Base-by-base conservation (phyloP, 1,140 invertebrate genomes). In the Drosophila prosaltans region DNA sequence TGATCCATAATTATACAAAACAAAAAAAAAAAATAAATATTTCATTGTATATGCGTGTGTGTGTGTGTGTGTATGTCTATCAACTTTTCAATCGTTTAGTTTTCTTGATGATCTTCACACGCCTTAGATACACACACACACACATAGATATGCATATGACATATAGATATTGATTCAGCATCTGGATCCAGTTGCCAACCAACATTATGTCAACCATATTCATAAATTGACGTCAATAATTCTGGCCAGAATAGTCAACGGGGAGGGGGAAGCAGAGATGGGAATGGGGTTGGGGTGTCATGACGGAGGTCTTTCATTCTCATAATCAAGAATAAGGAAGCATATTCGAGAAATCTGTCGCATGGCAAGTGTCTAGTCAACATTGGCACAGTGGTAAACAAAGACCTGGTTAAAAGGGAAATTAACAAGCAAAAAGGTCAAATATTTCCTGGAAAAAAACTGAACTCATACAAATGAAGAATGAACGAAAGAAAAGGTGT, bases 321-420 rank as follows among this genome's bases (percentile, higher is more conserved):
- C 10, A 51, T 11, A 51, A 51, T 51, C 45, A 51, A 76, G 76
- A 83, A 86, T 80, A 71, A 86, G 83, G 84, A 89, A 86, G 84
- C 72, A 69, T 62, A 51, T 70, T 63, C 71, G 58, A 81, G 70
- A 86, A 74, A 54, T 43, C 43, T 64, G 59, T 45, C 21, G 51
- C 16, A 57, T 45, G 60, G 39, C 58, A 24, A 30, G 54, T 24
- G 57, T 40, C 32, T 39, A 59, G 57, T 40, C 36, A 39, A 59
- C 8, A 40, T 24, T 24, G 11, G 45, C 41, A 81, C 70, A 74
- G 60, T 84, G 78, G 81, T 59, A 9, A 45, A 24, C 10, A 11
- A n/a, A 30, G 0, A 30, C 28, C 16, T 16, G 16, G 16, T 16
- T 16, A 16, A 16, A 16, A 16, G 16, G 16, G 16, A 21, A 48